A percentile compares a stretch with the other conserved stretches of the same genome.
These are phyloP conservation scores for Pygoscelis adeliae DNA, from an alignment of 2,113 vertebrate genomes.

Conservation along the genomic window DNA sequence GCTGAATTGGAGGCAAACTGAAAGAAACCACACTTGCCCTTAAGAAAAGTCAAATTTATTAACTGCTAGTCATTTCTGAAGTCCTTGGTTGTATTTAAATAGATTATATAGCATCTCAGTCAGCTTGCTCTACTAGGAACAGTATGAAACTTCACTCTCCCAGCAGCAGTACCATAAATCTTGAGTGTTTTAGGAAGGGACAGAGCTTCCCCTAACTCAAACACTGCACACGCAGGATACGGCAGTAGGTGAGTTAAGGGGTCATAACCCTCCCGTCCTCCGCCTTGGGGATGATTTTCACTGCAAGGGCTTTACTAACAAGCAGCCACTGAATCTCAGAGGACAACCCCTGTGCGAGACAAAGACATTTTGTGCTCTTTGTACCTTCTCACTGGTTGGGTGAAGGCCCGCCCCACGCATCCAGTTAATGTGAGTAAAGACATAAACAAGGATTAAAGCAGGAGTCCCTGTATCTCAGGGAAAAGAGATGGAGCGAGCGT, in stretches of 20 bases:
- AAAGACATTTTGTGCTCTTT: conserved; percentile 4
- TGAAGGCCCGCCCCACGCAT: neutral
- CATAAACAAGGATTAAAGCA: neutral
- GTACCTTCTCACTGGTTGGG: neutral
- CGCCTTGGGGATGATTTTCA: neutral
- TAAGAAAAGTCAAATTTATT: neutral
- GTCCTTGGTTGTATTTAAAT: neutral
- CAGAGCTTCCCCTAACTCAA: neutral
- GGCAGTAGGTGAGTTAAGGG: neutral
- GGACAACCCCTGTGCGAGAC: neutral
- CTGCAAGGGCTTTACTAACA: neutral
- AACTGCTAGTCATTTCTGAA: neutral
- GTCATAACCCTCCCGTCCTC: neutral
- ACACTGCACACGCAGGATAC: neutral
- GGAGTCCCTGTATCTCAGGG: neutral
- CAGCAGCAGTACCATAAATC: neutral
- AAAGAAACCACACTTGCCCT: neutral
- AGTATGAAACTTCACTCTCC: neutral
- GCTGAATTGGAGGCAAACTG: neutral
- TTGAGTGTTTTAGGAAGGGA: neutral
- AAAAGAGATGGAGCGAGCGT: fast-evolving
- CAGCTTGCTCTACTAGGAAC: neutral
- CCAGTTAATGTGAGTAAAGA: neutral
- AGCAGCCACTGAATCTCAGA: neutral
- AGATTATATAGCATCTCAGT: neutral